These are phyloP conservation scores for Oenanthe oenanthe DNA, from an alignment of 2,113 vertebrate genomes.

Conservation along the genomic window DNA sequence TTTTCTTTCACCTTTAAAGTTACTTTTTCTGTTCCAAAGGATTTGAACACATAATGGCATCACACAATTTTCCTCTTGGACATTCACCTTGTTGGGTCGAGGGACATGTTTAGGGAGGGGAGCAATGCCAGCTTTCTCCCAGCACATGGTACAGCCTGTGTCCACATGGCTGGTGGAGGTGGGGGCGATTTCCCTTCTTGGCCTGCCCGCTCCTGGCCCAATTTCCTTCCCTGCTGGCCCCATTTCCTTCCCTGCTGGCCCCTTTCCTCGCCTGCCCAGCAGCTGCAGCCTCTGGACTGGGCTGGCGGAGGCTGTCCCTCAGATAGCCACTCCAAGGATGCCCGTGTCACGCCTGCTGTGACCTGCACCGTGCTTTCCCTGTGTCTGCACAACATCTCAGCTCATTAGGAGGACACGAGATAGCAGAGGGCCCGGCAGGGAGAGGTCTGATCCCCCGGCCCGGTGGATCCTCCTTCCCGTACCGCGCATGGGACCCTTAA, in stretches of 20 bases:
- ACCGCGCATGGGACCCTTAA: slow-evolving; percentile 55
- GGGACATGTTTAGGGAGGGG: not conserved
- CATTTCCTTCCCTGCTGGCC: not conserved
- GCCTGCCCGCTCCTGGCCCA: not conserved
- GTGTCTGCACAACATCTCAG: slow-evolving; percentile 70
- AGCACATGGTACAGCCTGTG: not conserved
- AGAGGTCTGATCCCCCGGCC: not conserved
- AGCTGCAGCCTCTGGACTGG: not conserved
- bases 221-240: not conserved
- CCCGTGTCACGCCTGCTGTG: slow-evolving; percentile 54
- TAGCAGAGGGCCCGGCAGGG: slow-evolving; percentile 56
- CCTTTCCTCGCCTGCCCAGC: rapidly evolving
- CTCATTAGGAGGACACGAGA: slow-evolving; percentile 70
- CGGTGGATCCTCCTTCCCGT: slow-evolving; percentile 42
- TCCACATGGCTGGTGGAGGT: not conserved
- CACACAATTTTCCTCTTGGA: not conserved
- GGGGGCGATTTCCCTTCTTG: not conserved
- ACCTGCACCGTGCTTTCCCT: slow-evolving; percentile 65
- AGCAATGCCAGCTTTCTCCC: not conserved
- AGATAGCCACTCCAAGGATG: slow-evolving; percentile 34
- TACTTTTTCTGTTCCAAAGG: not conserved
- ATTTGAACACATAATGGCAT: not conserved
- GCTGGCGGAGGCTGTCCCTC: not conserved
- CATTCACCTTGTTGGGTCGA: not conserved
- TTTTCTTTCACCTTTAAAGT: not conserved